Conservation (phyloP, 1,140 invertebrate species). For the Brachionus manjavacas region DNA sequence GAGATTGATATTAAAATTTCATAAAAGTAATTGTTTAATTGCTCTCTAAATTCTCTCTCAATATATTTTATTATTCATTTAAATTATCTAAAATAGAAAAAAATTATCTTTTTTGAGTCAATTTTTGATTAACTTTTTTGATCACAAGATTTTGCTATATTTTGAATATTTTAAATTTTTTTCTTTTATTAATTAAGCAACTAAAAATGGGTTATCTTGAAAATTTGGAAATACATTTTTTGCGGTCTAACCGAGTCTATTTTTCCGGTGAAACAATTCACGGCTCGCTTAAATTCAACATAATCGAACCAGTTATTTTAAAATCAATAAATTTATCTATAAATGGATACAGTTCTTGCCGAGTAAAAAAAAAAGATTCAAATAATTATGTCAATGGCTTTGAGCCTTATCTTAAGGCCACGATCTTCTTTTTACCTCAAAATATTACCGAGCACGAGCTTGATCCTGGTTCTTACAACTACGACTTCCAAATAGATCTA, state of each 20-base stretch:
- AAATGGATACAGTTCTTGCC: background rate
- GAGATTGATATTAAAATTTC: no score
- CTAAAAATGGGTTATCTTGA: background rate
- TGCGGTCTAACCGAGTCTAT: background rate
- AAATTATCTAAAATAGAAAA: no score
- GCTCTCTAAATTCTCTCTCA: no score
- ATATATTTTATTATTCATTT: no score
- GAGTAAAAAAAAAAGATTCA: background rate
- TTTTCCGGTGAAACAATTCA: background rate
- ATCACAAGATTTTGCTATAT: no score
- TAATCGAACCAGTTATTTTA: background rate
- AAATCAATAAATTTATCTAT: background rate
- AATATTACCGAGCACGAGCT: background rate
- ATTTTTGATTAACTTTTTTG: no score
- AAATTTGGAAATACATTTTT: background rate
- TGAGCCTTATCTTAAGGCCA: background rate
- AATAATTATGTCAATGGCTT: background rate
- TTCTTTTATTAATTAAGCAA: background rate
- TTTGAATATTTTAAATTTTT: no score
- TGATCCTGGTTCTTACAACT: background rate
- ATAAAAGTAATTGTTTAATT: no score
- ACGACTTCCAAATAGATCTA: background rate
- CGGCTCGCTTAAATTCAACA: background rate
- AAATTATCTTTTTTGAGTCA: no score
- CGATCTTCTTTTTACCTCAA: background rate